A percentile compares a stretch with the other conserved stretches of the same genome.
These are phyloP conservation scores for Sebastes matsubarae DNA, from an alignment of 2,797 vertebrate genomes.

Conservation along the genomic window DNA sequence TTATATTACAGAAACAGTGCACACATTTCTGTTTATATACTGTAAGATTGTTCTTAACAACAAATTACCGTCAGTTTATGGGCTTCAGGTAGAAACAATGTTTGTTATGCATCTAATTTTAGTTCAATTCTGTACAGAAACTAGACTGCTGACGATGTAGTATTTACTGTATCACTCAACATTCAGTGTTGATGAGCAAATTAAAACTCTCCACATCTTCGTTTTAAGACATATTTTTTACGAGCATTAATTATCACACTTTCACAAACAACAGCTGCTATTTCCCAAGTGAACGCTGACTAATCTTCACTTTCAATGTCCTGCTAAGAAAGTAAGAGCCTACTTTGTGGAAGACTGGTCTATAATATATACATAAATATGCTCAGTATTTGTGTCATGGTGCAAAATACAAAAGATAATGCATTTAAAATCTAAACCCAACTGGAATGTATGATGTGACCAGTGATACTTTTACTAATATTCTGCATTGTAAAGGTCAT, in stretches of 20 bases:
- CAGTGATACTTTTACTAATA: background rate
- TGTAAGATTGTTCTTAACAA: background rate
- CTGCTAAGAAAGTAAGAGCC: background rate
- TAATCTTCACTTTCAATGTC: constrained; percentile 11
- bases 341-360: background rate
- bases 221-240: constrained; percentile 3
- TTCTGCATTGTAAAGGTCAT: no score
- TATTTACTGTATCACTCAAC: background rate
- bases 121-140: background rate
- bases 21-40: background rate
- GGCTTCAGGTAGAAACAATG: background rate
- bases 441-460: background rate
- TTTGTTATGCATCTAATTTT: background rate
- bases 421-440: background rate
- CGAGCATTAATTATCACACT: constrained; percentile 34
- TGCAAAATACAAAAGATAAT: background rate
- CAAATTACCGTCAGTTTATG: background rate
- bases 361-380: background rate
- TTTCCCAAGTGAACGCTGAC: constrained; percentile 10
- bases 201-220: background rate
- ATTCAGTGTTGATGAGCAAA: constrained; percentile 15
- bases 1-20: background rate
- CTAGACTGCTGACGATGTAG: background rate
- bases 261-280: constrained; percentile 8
- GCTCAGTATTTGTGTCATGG: background rate